A percentile compares a stretch with the other conserved stretches of the same genome.
Conservation (phyloP, 1,140 invertebrate species). For the Drosophila pseudoobscura region DNA sequence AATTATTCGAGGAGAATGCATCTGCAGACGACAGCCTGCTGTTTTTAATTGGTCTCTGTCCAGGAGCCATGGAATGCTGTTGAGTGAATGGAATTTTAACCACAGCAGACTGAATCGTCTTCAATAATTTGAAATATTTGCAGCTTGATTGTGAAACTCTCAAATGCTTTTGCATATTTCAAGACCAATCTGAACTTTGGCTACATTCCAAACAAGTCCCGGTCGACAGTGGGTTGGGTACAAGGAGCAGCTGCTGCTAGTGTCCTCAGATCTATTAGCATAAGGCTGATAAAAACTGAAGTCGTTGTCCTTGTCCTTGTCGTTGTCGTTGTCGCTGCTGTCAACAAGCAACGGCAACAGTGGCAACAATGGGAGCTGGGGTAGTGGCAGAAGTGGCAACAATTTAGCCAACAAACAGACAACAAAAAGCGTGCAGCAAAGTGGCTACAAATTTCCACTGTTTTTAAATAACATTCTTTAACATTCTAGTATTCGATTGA, state of each 20-base stretch:
- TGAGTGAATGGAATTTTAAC: neutral
- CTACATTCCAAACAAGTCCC: conserved; percentile 14
- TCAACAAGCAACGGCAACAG: conserved; percentile 51
- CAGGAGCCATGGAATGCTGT: neutral
- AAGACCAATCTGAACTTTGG: conserved; percentile 35
- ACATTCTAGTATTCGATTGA: conserved; percentile 5
- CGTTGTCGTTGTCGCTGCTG: conserved; percentile 63
- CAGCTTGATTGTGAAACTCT: conserved; percentile 15
- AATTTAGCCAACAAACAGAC: conserved; percentile 38
- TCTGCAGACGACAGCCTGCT: neutral
- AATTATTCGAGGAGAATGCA: conserved; percentile 7
- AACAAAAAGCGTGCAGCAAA: conserved; percentile 65
- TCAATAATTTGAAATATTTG: conserved; percentile 19
- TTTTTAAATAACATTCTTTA: conserved; percentile 7
- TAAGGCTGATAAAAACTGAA: conserved; percentile 75
- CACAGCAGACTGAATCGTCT: conserved; percentile 1
- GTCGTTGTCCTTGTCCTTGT: conserved; percentile 45
- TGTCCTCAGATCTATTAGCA: conserved; percentile 68
- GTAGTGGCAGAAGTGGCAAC: conserved; percentile 5
- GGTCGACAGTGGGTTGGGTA: neutral
- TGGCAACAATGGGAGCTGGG: no score
- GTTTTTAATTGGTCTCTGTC: conserved; percentile 1
- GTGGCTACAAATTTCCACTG: conserved; percentile 51
- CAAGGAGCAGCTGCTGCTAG: conserved; percentile 66
- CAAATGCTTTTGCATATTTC: conserved; percentile 39